Percentiles rank a stretch among this genome's conserved stretches.
These are phyloP conservation scores for Drosophila gaucha DNA, from an alignment of 2,888 invertebrate genomes.

Conservation along the genomic window DNA sequence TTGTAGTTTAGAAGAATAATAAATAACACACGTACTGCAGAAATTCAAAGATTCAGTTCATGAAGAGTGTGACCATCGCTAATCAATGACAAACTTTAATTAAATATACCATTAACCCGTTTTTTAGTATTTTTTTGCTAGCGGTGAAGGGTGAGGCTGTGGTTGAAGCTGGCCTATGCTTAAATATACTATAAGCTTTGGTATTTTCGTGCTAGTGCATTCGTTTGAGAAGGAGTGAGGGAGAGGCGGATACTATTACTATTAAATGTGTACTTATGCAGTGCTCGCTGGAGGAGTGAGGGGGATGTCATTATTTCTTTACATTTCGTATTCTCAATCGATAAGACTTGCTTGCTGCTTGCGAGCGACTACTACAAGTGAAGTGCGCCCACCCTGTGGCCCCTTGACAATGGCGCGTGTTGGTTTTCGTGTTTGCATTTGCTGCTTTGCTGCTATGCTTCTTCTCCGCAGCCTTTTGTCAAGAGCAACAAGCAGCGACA, in stretches of 20 bases:
- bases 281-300: background rate
- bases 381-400: slow-evolving; percentile 8
- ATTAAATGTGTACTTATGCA: slow-evolving; percentile 1
- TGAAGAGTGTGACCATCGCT: background rate
- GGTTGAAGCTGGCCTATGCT: background rate
- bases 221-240: background rate
- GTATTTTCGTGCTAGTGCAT: background rate
- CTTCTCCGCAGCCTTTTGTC: slow-evolving; percentile 58
- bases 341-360: slow-evolving; percentile 45
- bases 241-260: slow-evolving; percentile 5
- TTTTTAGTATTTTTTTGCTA: slow-evolving; percentile 2
- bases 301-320: slow-evolving; percentile 52
- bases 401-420: slow-evolving; percentile 62
- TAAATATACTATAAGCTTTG: background rate
- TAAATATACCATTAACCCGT: too few relatives aligned
- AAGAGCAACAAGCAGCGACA: slow-evolving; percentile 71
- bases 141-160: background rate
- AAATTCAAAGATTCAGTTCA: too few relatives aligned
- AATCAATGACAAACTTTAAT: too few relatives aligned
- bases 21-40: too few relatives aligned
- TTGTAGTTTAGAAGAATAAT: too few relatives aligned
- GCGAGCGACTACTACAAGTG: slow-evolving; percentile 37
- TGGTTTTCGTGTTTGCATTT: slow-evolving; percentile 73
- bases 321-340: slow-evolving; percentile 70
- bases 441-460: slow-evolving; percentile 51